Conservation (phyloP, 2,797 vertebrate genomes). For the Sorex maritimensis region DNA sequence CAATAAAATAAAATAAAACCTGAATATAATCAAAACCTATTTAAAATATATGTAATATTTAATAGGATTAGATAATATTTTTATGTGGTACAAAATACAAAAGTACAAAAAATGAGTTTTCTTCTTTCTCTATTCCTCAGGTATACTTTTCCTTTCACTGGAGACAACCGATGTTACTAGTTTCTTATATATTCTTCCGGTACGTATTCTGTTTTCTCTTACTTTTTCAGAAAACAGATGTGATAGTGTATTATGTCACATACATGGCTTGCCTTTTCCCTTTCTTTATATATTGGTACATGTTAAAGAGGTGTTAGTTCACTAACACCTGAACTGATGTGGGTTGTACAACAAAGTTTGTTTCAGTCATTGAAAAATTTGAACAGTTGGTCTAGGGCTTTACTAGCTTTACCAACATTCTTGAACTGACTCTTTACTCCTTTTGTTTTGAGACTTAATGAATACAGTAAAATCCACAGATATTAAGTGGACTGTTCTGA, state of each 20-base stretch:
- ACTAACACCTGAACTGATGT: not conserved
- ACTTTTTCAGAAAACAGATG: not conserved
- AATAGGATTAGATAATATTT: slow-evolving; percentile 27
- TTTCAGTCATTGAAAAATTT: not conserved
- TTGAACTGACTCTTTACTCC: too few relatives aligned
- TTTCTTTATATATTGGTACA: slow-evolving; percentile 19
- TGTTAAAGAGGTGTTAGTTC: not conserved
- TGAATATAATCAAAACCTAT: not conserved
- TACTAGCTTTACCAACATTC: not conserved
- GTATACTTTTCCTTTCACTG: not conserved
- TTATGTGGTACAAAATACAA: slow-evolving; percentile 27
- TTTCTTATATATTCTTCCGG: not conserved
- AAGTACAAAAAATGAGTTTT: not conserved
- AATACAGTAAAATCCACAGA: not conserved
- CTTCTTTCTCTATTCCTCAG: not conserved
- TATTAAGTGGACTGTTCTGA: not conserved
- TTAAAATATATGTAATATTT: not conserved
- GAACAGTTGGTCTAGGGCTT: not conserved
- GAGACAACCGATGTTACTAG: not conserved
- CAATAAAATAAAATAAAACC: not conserved
- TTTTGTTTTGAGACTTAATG: not conserved
- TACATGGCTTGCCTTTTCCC: slow-evolving; percentile 1
- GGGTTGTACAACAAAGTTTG: not conserved
- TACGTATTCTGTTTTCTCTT: not conserved
- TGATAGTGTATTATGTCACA: not conserved